A percentile compares a stretch with the other conserved stretches of the same genome.
Conservation (phyloP, 2,113 vertebrate species). For the Callopanchax toddi region DNA sequence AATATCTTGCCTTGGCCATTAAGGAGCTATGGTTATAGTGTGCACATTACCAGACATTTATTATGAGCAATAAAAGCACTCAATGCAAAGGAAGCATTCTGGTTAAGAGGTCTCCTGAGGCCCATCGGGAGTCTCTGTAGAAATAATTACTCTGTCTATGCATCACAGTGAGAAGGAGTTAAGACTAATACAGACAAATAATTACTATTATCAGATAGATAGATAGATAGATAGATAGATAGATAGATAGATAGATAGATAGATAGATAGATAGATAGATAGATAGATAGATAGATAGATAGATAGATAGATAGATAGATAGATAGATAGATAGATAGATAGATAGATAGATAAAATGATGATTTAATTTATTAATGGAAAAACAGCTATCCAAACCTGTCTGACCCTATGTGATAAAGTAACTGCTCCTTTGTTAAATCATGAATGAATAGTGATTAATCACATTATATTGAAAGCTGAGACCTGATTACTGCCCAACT, state of each 20-base stretch:
- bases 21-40: conserved; percentile 30
- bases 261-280: conserved; percentile 8
- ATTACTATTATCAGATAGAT: background rate
- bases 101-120: background rate
- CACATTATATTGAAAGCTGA: no score
- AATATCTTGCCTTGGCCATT: background rate
- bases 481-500: no score
- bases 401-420: no score
- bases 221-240: background rate
- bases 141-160: background rate
- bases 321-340: conserved; percentile 4
- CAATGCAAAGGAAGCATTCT: conserved; percentile 1
- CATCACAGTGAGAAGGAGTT: no score
- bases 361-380: no score
- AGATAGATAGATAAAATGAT: background rate
- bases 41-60: background rate
- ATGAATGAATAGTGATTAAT: no score
- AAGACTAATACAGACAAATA: no score
- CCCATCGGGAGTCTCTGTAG: background rate
- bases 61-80: conserved; percentile 12
- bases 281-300: conserved; percentile 14
- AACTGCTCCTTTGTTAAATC: no score
- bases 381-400: no score
- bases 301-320: conserved; percentile 4
- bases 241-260: background rate